These are phyloP conservation scores for Leptinotarsa haldemani DNA, from an alignment of 2,888 invertebrate species.

Conservation along the genomic window DNA sequence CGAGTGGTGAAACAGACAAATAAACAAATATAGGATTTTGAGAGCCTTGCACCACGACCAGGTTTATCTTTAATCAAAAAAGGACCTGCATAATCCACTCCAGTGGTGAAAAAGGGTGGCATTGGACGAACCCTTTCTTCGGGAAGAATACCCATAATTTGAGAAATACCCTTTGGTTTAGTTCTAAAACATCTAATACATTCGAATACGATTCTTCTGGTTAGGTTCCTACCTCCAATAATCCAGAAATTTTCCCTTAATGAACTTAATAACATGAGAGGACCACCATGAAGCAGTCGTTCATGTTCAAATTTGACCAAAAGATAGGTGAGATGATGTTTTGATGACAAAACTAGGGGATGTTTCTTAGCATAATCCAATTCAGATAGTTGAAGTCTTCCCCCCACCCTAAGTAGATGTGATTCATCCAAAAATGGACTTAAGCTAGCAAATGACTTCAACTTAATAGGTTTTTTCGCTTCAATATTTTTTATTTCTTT, in stretches of 20 bases:
- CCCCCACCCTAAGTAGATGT: constrained; percentile 20
- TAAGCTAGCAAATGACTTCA: constrained; percentile 17
- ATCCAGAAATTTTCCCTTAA: constrained; percentile 31
- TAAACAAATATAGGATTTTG: too few species aligned
- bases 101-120: constrained; percentile 34
- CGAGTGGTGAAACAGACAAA: constrained; percentile 32
- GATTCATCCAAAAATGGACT: background rate
- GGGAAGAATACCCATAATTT: background rate
- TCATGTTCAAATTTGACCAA: background rate
- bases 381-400: background rate
- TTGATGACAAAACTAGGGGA: background rate
- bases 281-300: constrained; percentile 14
- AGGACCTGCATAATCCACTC: constrained; percentile 34
- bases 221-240: constrained; percentile 24
- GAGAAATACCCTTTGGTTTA: constrained; percentile 22
- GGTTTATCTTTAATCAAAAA: too few species aligned
- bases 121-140: constrained; percentile 24
- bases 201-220: too few species aligned
- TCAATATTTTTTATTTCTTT: constrained; percentile 17
- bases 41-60: too few species aligned
- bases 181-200: too few species aligned
- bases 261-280: constrained; percentile 23
- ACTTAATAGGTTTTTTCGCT: background rate
- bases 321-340: too few species aligned
- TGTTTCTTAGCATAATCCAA: constrained; percentile 24